These are phyloP conservation scores for Sycophaga agraensis DNA, from an alignment of 1,140 invertebrate genomes.

Conservation along the genomic window DNA sequence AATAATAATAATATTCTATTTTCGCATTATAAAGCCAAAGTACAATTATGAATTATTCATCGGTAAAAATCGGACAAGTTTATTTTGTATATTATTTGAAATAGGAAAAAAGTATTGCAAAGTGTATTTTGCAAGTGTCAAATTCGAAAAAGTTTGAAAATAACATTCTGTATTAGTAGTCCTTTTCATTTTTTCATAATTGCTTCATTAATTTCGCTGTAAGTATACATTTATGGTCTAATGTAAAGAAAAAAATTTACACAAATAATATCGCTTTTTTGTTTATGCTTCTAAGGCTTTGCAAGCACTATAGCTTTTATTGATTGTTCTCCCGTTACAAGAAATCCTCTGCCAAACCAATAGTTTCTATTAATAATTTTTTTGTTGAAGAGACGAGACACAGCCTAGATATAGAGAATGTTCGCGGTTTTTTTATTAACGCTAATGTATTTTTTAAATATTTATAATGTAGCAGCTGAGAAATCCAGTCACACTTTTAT, in stretches of 20 bases:
- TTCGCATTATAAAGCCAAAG: too few species aligned
- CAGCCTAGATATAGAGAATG: constrained; percentile 53
- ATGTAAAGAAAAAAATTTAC: constrained; percentile 7
- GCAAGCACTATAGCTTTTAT: neutral
- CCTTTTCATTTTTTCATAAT: too few species aligned
- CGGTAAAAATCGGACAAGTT: too few species aligned
- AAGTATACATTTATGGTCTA: neutral
- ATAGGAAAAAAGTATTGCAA: too few species aligned
- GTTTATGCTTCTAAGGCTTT: neutral
- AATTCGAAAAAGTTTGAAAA: too few species aligned
- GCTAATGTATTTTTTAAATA: neutral
- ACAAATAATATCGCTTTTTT: neutral
- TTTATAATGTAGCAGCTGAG: constrained; percentile 45
- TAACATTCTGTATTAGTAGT: too few species aligned
- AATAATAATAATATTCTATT: too few species aligned
- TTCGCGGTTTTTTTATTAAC: constrained; percentile 39
- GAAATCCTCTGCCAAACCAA: constrained; percentile 19
- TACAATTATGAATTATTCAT: too few species aligned
- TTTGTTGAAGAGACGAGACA: constrained; percentile 31
- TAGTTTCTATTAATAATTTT: constrained; percentile 14
- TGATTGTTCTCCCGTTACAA: constrained; percentile 1
- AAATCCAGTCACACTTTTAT: constrained; percentile 35
- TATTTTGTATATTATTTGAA: too few species aligned
- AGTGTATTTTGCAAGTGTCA: too few species aligned
- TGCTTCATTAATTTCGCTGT: neutral